phyloP scores from a whole-genome alignment of 23 tunicate genomes.

The Pegea sp. region DNA sequence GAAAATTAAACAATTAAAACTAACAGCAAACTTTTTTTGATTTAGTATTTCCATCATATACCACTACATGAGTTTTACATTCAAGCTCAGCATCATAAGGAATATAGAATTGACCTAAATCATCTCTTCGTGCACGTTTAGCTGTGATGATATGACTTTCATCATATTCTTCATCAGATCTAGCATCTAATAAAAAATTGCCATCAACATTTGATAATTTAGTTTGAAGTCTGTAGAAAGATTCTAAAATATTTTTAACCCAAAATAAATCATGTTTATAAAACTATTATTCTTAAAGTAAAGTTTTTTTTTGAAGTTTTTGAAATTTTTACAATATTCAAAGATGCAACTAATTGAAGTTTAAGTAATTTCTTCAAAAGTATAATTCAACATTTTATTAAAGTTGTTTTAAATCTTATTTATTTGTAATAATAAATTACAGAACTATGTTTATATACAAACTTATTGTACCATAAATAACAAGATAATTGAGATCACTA shows the following conservation, averaged over 20 bases:
- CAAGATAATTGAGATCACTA: slow-evolving; percentile 70
- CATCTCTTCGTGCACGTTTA: slow-evolving; percentile 24
- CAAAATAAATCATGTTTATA: no score
- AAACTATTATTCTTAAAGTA: no score
- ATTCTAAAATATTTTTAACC: no score
- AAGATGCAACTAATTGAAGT: no score
- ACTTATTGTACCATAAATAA: slow-evolving; percentile 30
- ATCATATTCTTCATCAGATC: slow-evolving; percentile 59
- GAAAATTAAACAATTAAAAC: not conserved
- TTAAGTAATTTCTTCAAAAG: not conserved
- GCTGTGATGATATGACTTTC: slow-evolving; percentile 83
- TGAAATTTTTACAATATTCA: no score
- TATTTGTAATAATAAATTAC: not conserved
- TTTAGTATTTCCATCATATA: slow-evolving; percentile 60
- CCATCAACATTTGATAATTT: not conserved
- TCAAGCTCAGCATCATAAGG: slow-evolving; percentile 88
- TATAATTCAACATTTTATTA: not conserved
- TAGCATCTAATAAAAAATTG: slow-evolving; percentile 28
- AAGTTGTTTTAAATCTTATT: not conserved
- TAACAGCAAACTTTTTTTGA: slow-evolving; percentile 53
- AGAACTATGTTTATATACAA: not conserved
- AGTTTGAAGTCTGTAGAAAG: no score
- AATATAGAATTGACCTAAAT: slow-evolving; percentile 14
- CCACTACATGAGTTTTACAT: slow-evolving; percentile 84
- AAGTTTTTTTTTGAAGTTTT: not conserved